These are phyloP conservation scores for Philotrypesis tridentata DNA, from an alignment of 1,140 invertebrate species.

Conservation along the genomic window DNA sequence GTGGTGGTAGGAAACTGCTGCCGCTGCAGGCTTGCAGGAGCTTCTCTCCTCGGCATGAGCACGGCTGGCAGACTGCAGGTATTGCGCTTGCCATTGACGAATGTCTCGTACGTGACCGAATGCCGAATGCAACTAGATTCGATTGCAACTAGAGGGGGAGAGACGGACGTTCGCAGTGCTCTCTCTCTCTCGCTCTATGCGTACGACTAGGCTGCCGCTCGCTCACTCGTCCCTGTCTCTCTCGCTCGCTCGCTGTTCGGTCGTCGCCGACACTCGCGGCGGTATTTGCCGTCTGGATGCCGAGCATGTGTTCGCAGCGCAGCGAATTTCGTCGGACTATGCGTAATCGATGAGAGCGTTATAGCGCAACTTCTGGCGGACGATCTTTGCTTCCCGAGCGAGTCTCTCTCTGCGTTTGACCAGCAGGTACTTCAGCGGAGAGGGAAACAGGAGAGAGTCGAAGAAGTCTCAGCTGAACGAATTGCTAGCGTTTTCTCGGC, in stretches of 20 bases:
- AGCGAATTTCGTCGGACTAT: background rate
- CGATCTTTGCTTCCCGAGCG: background rate
- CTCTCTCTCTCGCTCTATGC: no score
- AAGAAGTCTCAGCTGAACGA: background rate
- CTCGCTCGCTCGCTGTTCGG: conserved; percentile 4
- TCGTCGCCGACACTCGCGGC: conserved; percentile 20
- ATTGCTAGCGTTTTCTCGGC: background rate
- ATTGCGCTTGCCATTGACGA: conserved; percentile 29
- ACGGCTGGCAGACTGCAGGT: background rate
- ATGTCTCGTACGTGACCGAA: conserved; percentile 29
- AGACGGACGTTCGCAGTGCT: background rate
- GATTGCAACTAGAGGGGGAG: conserved; percentile 15
- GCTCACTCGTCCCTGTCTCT: background rate
- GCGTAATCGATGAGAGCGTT: background rate
- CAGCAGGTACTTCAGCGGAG: background rate
- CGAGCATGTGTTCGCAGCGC: conserved; percentile 8
- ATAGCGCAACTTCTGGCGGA: background rate
- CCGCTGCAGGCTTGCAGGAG: background rate
- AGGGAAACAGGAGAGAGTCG: background rate
- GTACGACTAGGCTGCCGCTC: no score
- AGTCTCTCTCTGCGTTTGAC: no score
- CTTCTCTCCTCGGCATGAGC: background rate
- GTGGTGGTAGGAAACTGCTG: background rate
- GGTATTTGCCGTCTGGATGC: conserved; percentile 18
- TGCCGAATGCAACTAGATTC: conserved; percentile 13